These are phyloP conservation scores for Bradypodion ventrale DNA, from an alignment of 2,797 vertebrate genomes.

Conservation along the genomic window DNA sequence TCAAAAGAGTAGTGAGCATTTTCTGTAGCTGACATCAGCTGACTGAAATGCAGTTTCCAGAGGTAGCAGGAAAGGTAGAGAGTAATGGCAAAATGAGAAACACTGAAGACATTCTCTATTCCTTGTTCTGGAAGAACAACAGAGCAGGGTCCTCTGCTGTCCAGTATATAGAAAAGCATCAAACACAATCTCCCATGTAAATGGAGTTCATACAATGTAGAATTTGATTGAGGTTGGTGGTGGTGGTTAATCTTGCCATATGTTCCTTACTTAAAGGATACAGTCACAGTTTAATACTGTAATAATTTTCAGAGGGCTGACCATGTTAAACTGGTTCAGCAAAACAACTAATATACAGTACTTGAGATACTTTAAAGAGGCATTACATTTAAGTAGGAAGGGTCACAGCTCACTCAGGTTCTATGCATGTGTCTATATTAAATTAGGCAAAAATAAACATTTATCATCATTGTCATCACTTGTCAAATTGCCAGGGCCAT, in stretches of 20 bases:
- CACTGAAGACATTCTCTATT: not conserved
- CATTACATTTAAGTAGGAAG: too few relatives aligned
- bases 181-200: not conserved
- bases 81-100: not conserved
- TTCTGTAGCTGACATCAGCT: not conserved
- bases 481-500: too few relatives aligned
- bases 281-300: not conserved
- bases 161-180: not conserved
- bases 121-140: not conserved
- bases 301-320: not conserved
- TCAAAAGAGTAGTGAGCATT: too few relatives aligned
- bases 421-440: too few relatives aligned
- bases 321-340: too few relatives aligned
- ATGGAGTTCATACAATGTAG: not conserved
- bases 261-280: not conserved
- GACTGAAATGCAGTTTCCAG: not conserved
- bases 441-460: too few relatives aligned
- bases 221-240: too few relatives aligned
- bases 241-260: too few relatives aligned
- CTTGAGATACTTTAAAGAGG: too few relatives aligned
- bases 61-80: not conserved
- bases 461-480: too few relatives aligned
- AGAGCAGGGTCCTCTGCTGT: constrained; percentile 3
- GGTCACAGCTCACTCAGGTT: too few relatives aligned
- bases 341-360: too few relatives aligned